Evolutionary conservation across 2,888 invertebrate genomes (phyloP).

Genomic region (Amblyjoppa fuscipennis): DNA sequence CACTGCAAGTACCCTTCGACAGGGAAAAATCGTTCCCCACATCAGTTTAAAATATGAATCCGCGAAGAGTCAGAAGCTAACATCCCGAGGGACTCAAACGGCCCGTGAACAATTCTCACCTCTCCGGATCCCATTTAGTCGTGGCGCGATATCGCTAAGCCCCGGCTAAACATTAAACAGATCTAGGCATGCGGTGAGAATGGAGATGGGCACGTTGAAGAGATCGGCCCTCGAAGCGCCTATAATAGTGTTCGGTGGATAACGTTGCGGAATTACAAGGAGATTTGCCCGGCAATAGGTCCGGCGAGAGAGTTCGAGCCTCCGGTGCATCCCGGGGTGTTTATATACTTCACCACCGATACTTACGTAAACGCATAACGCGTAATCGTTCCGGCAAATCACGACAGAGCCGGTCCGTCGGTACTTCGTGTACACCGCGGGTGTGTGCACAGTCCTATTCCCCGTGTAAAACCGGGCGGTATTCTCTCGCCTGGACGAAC

Average conservation of each 20-base stretch:
- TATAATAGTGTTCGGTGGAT: conserved; percentile 61
- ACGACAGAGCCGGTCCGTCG: conserved; percentile 46
- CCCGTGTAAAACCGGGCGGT: neutral
- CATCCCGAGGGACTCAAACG: neutral
- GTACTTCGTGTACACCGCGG: conserved; percentile 9
- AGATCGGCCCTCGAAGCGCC: conserved; percentile 39
- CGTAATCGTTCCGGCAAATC: conserved; percentile 66
- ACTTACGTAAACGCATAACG: conserved; percentile 63
- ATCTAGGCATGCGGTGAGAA: conserved; percentile 28
- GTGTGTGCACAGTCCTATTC: conserved; percentile 3
- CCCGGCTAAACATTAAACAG: conserved; percentile 15
- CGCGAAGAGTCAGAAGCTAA: neutral
- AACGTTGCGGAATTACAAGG: conserved; percentile 61
- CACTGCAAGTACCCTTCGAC: too few relatives aligned
- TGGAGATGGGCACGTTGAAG: conserved; percentile 41
- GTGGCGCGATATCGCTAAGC: neutral
- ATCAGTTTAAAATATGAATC: too few relatives aligned
- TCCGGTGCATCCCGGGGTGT: conserved; percentile 40
- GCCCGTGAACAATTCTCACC: conserved; percentile 23
- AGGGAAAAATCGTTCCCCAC: too few relatives aligned
- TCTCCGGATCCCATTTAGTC: conserved; percentile 13
- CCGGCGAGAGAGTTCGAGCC: conserved; percentile 27
- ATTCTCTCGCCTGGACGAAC: conserved; percentile 48
- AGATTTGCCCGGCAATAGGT: conserved; percentile 51
- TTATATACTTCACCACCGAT: conserved; percentile 34